These are phyloP conservation scores for Aporrectodea caliginosa DNA, from an alignment of 1,140 invertebrate genomes.

Conservation along the genomic window DNA sequence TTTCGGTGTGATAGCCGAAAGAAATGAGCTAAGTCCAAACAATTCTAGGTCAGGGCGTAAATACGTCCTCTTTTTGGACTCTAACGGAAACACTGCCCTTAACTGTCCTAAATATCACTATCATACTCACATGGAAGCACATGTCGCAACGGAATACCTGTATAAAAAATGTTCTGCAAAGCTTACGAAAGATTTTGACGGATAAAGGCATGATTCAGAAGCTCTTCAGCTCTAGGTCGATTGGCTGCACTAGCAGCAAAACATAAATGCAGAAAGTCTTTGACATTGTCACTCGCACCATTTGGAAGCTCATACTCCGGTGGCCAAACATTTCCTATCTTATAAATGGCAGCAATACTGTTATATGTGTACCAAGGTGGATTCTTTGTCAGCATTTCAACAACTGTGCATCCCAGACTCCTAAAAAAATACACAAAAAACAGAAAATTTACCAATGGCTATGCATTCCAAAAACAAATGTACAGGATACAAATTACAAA, in stretches of 20 bases:
- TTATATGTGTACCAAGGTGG: background rate
- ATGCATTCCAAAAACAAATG: no score
- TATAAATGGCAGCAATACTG: background rate
- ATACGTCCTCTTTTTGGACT: no score
- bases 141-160: no score
- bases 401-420: constrained; percentile 55
- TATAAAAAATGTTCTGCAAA: no score
- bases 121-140: no score
- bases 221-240: background rate
- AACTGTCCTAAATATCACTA: no score
- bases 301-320: background rate
- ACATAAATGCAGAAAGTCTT: background rate
- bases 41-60: no score
- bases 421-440: constrained; percentile 43
- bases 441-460: no score
- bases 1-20: no score
- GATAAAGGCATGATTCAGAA: background rate
- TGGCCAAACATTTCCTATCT: background rate
- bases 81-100: no score
- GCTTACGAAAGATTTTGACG: no score
- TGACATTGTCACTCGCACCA: background rate
- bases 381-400: constrained; percentile 47
- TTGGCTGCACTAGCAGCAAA: background rate
- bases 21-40: no score
- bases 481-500: background rate